Percentiles rank a stretch among this genome's conserved stretches.
phyloP scores from a whole-genome alignment of 2,797 vertebrate genomes.

The Dromococcyx pavoninus region DNA sequence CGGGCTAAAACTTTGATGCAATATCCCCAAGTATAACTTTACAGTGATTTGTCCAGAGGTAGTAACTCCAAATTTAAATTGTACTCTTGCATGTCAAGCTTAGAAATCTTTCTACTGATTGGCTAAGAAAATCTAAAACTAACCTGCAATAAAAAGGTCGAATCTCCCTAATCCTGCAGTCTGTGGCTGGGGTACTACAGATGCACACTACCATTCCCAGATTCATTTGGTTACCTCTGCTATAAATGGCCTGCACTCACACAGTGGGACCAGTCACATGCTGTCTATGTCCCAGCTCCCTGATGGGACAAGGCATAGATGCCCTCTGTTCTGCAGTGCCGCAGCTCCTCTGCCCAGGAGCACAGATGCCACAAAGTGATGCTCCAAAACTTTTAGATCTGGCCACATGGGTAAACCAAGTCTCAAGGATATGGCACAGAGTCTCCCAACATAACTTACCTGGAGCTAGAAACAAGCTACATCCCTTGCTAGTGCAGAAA shows the following conservation, averaged over 20 bases:
- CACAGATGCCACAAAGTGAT: not conserved
- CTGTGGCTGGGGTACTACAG: not conserved
- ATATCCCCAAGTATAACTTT: not conserved
- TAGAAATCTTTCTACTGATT: not conserved
- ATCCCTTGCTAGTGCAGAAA: not conserved
- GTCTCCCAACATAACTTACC: too few relatives aligned
- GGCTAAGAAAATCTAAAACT: not conserved
- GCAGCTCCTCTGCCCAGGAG: not conserved
- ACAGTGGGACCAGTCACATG: fast-evolving
- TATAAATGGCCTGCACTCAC: not conserved
- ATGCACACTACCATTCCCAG: not conserved
- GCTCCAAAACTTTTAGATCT: not conserved
- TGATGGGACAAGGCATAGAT: not conserved
- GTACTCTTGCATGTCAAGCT: not conserved
- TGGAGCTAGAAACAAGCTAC: not conserved
- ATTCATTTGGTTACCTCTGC: not conserved
- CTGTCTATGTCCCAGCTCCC: not conserved
- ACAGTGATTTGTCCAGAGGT: not conserved
- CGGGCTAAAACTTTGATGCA: constrained; percentile 31
- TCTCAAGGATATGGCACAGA: not conserved
- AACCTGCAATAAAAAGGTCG: not conserved
- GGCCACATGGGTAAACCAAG: not conserved
- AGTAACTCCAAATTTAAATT: not conserved
- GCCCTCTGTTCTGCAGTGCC: fast-evolving
- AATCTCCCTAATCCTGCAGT: not conserved